A percentile compares a stretch with the other conserved stretches of the same genome.
phyloP scores from a whole-genome alignment of 1,140 invertebrate genomes.

The Planococcus citri region DNA sequence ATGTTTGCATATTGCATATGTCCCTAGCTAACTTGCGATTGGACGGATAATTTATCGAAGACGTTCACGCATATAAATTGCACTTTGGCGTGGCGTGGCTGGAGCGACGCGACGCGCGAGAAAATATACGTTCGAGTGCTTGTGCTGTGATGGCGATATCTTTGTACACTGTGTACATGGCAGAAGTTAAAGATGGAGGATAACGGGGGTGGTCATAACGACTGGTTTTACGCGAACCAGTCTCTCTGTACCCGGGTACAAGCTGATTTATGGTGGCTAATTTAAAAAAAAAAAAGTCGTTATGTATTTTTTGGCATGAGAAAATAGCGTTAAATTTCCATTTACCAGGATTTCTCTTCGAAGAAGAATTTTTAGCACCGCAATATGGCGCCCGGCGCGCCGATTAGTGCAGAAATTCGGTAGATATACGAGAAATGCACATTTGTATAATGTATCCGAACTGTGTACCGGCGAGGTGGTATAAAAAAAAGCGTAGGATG shows the following conservation, averaged over 20 bases:
- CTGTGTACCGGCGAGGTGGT: too few relatives aligned
- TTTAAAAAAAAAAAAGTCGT: not conserved
- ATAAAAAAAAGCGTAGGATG: not conserved
- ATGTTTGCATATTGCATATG: too few relatives aligned
- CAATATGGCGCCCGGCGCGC: not conserved
- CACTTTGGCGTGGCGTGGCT: not conserved
- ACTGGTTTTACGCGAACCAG: not conserved
- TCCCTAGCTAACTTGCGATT: too few relatives aligned
- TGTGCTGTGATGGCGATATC: not conserved
- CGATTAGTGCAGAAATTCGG: too few relatives aligned
- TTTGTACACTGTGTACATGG: too few relatives aligned
- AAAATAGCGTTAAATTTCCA: not conserved
- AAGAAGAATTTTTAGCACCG: not conserved
- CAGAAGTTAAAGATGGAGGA: not conserved
- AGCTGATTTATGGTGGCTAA: not conserved
- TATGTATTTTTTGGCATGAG: not conserved
- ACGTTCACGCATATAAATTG: too few relatives aligned
- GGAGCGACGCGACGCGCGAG: not conserved
- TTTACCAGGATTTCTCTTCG: not conserved
- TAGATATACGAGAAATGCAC: not conserved
- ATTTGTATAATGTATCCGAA: not conserved
- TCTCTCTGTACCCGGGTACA: too few relatives aligned
- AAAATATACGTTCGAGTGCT: not conserved
- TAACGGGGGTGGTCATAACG: not conserved
- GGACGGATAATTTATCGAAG: too few relatives aligned